These are phyloP conservation scores for Anniella stebbinsi DNA, from an alignment of 2,797 vertebrate species.

Conservation along the genomic window DNA sequence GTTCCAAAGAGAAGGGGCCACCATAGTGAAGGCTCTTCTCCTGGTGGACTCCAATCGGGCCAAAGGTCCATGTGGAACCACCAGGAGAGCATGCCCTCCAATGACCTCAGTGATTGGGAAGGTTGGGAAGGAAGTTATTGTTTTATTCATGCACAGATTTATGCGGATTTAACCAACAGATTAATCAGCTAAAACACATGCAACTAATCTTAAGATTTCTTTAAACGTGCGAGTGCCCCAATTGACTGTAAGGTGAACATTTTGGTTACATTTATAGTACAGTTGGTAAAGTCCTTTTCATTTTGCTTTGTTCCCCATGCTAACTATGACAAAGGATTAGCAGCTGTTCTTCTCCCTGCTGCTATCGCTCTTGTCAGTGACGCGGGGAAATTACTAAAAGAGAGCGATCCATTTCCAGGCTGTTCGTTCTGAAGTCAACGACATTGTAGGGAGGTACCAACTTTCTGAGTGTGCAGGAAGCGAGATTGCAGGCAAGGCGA, in stretches of 20 bases:
- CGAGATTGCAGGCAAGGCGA: not conserved
- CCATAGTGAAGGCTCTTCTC: too few relatives aligned
- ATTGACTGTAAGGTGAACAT: not conserved
- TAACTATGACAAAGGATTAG: slow-evolving; percentile 8
- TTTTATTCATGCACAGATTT: not conserved
- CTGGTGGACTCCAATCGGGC: too few relatives aligned
- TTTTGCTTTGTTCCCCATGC: not conserved
- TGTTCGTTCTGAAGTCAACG: not conserved
- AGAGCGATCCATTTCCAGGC: not conserved
- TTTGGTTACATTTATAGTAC: not conserved
- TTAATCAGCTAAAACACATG: not conserved
- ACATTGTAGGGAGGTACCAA: not conserved
- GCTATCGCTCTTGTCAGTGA: not conserved
- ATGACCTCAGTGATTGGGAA: too few relatives aligned
- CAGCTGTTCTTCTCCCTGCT: not conserved
- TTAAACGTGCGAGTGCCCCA: not conserved
- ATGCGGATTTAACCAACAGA: not conserved
- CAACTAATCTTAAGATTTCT: not conserved
- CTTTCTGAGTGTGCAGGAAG: not conserved
- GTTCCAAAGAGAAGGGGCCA: too few relatives aligned
- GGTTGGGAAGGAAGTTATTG: too few relatives aligned
- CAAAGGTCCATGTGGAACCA: too few relatives aligned
- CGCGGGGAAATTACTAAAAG: not conserved
- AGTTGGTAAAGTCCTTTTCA: not conserved
- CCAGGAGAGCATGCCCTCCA: too few relatives aligned